phyloP scores from a whole-genome alignment of 2,113 vertebrate genomes.

The Calidris pugnax region DNA sequence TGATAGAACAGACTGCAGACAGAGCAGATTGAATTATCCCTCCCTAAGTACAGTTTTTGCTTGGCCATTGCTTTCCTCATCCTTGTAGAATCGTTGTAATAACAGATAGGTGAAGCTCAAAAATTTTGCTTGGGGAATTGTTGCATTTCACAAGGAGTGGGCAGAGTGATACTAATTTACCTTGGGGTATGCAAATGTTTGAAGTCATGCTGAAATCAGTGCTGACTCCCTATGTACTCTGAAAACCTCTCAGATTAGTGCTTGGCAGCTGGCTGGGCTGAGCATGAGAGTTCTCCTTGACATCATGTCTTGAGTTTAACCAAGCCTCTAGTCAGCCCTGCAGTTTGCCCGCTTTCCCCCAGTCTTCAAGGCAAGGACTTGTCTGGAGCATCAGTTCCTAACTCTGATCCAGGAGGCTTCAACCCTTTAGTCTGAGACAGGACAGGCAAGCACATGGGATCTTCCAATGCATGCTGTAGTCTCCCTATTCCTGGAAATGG shows the following conservation, averaged over 20 bases:
- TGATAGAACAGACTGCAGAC: neutral
- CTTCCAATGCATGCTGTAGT: neutral
- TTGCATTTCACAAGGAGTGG: neutral
- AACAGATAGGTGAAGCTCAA: neutral
- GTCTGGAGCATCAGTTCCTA: neutral
- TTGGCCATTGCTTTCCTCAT: neutral
- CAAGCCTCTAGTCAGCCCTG: neutral
- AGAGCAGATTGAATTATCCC: neutral
- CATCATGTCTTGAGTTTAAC: neutral
- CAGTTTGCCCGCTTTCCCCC: neutral
- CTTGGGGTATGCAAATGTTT: neutral
- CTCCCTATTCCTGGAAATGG: neutral
- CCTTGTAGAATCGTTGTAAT: neutral
- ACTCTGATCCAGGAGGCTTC: neutral
- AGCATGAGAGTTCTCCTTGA: neutral
- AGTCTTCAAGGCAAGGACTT: neutral
- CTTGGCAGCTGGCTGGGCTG: neutral
- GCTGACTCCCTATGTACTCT: accelerated
- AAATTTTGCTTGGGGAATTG: neutral
- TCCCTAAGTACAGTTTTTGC: neutral
- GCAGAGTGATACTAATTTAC: neutral
- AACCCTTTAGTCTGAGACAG: neutral
- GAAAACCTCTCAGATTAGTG: neutral
- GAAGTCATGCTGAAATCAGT: neutral
- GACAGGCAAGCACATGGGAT: neutral